Percentiles rank a stretch among this genome's conserved stretches.
These are phyloP conservation scores for Dolichopus griseipennis DNA, from an alignment of 2,888 invertebrate species.

Conservation along the genomic window DNA sequence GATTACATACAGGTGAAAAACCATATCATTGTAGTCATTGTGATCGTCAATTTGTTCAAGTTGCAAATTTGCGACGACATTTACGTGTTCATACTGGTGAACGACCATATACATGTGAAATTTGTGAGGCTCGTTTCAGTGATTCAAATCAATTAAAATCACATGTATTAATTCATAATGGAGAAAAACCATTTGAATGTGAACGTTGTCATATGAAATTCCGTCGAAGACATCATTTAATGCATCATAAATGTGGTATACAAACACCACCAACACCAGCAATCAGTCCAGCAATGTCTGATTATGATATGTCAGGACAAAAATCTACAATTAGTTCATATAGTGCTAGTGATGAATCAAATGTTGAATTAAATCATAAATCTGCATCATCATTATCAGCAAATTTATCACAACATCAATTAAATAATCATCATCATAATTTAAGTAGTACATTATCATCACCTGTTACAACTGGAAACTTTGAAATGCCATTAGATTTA, in stretches of 20 bases:
- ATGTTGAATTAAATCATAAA: constrained; percentile 25
- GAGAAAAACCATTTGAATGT: constrained; percentile 82
- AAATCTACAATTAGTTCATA: constrained; percentile 37
- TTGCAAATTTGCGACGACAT: constrained; percentile 82
- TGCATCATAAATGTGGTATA: constrained; percentile 71
- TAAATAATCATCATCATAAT: constrained; percentile 16
- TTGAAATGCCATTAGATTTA: constrained; percentile 42
- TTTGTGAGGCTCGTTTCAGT: constrained; percentile 78
- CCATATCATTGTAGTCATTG: constrained; percentile 88
- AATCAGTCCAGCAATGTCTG: constrained; percentile 25
- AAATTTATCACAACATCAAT: constrained; percentile 20
- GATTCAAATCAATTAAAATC: constrained; percentile 89
- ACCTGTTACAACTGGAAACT: constrained; percentile 29
- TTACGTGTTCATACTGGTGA: constrained; percentile 87
- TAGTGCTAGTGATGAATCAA: constrained; percentile 38
- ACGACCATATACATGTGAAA: constrained; percentile 77
- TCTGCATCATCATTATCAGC: constrained; percentile 39
- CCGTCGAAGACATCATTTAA: constrained; percentile 74
- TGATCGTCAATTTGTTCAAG: constrained; percentile 87
- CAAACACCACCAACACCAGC: constrained; percentile 39
- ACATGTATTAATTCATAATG: constrained; percentile 79
- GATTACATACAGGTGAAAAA: constrained; percentile 86
- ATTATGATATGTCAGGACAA: constrained; percentile 31
- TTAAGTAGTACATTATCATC: constrained; percentile 12
- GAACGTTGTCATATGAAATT: constrained; percentile 69